A percentile compares a stretch with the other conserved stretches of the same genome.
These are phyloP conservation scores for Cremastinae sp. DNA, from an alignment of 2,888 invertebrate species.

Conservation along the genomic window DNA sequence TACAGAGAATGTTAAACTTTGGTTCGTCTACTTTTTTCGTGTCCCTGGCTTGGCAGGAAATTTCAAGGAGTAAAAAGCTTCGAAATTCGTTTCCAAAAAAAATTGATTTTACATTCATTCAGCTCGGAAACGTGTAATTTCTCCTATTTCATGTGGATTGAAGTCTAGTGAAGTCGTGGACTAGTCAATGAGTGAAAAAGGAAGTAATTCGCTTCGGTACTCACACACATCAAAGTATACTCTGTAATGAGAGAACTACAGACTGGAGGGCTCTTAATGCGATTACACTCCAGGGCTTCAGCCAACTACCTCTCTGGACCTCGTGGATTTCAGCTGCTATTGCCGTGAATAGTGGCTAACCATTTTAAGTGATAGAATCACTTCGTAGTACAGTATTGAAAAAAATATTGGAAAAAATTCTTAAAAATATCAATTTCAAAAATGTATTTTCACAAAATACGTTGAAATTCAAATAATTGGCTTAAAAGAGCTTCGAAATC, in stretches of 20 bases:
- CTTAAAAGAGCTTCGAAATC: too few relatives aligned
- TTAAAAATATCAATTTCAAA: too few relatives aligned
- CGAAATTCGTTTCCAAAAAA: background rate
- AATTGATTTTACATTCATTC: background rate
- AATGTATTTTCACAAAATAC: too few relatives aligned
- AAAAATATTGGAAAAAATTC: background rate
- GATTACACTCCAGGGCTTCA: constrained; percentile 79
- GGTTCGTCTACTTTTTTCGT: too few relatives aligned
- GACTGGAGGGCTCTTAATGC: constrained; percentile 75
- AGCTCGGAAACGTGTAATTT: background rate
- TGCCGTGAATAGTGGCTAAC: constrained; percentile 70
- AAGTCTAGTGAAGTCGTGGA: background rate
- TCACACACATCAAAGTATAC: constrained; percentile 60
- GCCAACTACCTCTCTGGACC: constrained; percentile 77
- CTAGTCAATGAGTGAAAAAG: background rate
- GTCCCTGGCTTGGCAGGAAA: too few relatives aligned
- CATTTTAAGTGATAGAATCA: constrained; percentile 66
- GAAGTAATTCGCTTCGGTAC: constrained; percentile 51
- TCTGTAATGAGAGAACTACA: constrained; percentile 70
- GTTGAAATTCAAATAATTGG: too few relatives aligned
- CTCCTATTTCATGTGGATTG: background rate
- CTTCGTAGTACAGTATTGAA: constrained; percentile 1
- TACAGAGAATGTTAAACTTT: too few relatives aligned
- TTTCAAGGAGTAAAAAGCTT: too few relatives aligned
- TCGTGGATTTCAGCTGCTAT: constrained; percentile 72